A percentile compares a stretch with the other conserved stretches of the same genome.
phyloP scores from a whole-genome alignment of 2,113 vertebrate species.

The Suncus etruscus region DNA sequence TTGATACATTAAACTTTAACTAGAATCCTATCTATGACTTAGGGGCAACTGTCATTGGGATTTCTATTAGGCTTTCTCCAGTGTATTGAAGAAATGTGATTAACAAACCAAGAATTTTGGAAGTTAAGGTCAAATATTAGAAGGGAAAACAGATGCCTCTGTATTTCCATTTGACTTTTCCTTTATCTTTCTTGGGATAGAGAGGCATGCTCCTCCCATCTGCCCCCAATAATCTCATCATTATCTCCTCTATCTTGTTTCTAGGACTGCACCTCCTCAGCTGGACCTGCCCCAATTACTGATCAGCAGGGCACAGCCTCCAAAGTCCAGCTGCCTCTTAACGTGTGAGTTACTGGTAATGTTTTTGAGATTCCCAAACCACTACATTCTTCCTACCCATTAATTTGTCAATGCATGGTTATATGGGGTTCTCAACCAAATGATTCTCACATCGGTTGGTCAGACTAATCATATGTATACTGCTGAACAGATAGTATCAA shows the following conservation, averaged over 20 bases:
- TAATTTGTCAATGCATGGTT: background rate
- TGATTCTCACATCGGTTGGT: background rate
- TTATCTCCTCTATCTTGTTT: constrained; percentile 78
- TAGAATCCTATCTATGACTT: no score
- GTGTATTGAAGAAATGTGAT: background rate
- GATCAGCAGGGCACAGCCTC: constrained; percentile 93
- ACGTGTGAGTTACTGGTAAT: constrained; percentile 93
- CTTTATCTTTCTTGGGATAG: no score
- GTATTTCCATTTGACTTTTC: background rate
- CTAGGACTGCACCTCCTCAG: constrained; percentile 88
- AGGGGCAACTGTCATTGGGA: no score
- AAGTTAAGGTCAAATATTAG: background rate
- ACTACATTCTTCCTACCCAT: background rate
- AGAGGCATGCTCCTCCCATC: background rate
- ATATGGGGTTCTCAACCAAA: background rate
- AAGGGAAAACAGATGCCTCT: background rate
- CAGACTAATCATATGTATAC: background rate
- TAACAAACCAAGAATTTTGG: constrained; percentile 56
- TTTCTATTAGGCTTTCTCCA: no score
- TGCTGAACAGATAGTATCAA: background rate
- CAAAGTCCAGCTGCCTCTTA: constrained; percentile 97
- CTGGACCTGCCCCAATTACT: constrained; percentile 87
- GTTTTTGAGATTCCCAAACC: background rate
- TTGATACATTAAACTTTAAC: no score
- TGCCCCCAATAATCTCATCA: constrained; percentile 61